phyloP scores from a whole-genome alignment of 2,113 vertebrate species.

The Poeciliopsis prolifica region DNA sequence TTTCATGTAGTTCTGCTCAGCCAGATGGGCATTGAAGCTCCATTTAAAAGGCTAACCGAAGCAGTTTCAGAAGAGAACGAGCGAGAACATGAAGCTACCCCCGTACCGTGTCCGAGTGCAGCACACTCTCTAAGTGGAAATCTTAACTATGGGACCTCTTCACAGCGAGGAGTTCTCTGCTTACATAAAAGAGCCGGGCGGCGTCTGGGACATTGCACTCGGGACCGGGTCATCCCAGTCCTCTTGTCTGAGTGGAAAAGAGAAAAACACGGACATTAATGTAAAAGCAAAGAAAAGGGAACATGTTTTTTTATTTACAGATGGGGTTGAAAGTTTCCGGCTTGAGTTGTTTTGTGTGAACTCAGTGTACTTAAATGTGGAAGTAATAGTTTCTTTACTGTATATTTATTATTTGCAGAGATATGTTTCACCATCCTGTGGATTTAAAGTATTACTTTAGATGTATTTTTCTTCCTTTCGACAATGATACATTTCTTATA shows the following conservation, averaged over 20 bases:
- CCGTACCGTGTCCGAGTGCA: slow-evolving; percentile 55
- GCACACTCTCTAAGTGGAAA: slow-evolving; percentile 78
- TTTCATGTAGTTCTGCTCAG: slow-evolving; percentile 33
- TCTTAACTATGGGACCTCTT: slow-evolving; percentile 81
- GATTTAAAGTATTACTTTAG: no score
- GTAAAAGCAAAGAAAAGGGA: slow-evolving; percentile 63
- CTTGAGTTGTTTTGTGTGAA: slow-evolving; percentile 44
- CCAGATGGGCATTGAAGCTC: slow-evolving; percentile 61
- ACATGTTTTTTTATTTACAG: slow-evolving; percentile 47
- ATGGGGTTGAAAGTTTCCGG: slow-evolving; percentile 64
- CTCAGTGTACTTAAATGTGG: slow-evolving; percentile 31
- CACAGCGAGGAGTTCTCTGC: slow-evolving; percentile 80
- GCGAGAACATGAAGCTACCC: slow-evolving; percentile 65
- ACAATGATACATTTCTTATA: background rate
- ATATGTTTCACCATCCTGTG: background rate
- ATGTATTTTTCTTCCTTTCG: background rate
- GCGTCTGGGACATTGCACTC: slow-evolving; percentile 76
- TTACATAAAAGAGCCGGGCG: slow-evolving; percentile 77
- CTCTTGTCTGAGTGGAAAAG: slow-evolving; percentile 66
- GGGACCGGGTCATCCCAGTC: slow-evolving; percentile 69
- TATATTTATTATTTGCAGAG: background rate
- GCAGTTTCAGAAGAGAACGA: slow-evolving; percentile 51
- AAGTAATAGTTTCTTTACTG: background rate
- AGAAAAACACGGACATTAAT: slow-evolving; percentile 73
- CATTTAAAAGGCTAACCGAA: slow-evolving; percentile 65